A percentile compares a stretch with the other conserved stretches of the same genome.
These are phyloP conservation scores for Alcis repandata DNA, from an alignment of 2,888 invertebrate genomes.

Conservation along the genomic window DNA sequence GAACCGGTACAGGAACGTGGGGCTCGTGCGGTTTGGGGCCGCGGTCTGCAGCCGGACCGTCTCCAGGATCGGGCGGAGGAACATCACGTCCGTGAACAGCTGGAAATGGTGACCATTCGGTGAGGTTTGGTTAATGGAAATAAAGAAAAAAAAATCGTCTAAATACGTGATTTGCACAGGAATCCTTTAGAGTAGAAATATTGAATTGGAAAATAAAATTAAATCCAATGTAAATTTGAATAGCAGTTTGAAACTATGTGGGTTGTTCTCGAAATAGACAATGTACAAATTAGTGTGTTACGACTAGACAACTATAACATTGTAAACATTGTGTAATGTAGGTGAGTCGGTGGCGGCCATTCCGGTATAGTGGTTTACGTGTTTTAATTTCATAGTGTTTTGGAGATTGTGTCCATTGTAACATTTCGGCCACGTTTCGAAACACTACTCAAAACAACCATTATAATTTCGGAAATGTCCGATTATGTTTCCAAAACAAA, in stretches of 20 bases:
- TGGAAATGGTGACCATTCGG: slow-evolving; percentile 53
- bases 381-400: slow-evolving; percentile 1
- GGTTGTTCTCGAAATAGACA: not conserved
- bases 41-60: slow-evolving; percentile 79
- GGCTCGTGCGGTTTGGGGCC: slow-evolving; percentile 75
- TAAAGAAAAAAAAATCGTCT: too few species aligned
- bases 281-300: slow-evolving; percentile 9
- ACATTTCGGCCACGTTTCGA: not conserved
- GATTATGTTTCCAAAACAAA: slow-evolving; percentile 16
- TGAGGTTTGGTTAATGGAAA: not conserved
- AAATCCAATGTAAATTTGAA: too few species aligned
- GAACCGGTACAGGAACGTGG: slow-evolving; percentile 88
- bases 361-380: not conserved
- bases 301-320: not conserved
- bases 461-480: slow-evolving; percentile 19
- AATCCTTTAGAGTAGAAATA: too few species aligned
- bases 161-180: too few species aligned
- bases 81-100: slow-evolving; percentile 89
- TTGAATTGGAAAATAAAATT: too few species aligned
- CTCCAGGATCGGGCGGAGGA: slow-evolving; percentile 85
- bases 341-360: not conserved
- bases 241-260: too few species aligned
- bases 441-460: slow-evolving; percentile 12
- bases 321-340: slow-evolving; percentile 10
- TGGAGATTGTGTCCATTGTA: slow-evolving; percentile 1